Evolutionary conservation across 2,113 vertebrate species (phyloP).

Genomic region (Cyanoliseus patagonus): DNA sequence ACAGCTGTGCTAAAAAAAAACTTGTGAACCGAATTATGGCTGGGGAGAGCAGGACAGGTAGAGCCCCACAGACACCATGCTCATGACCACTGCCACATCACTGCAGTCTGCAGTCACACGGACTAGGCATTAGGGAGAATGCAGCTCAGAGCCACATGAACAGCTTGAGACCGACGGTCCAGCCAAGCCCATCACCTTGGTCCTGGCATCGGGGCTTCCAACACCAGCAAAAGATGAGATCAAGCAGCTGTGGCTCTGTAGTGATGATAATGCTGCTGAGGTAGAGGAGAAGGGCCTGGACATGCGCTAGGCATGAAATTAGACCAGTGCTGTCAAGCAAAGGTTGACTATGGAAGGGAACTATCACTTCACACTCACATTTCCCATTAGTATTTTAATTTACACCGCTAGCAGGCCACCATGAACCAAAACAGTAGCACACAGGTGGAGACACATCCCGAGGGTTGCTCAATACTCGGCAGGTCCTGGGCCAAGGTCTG

Average conservation of each 20-base stretch:
- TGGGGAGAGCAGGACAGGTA: not conserved
- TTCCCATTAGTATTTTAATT: not conserved
- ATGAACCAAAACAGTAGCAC: not conserved
- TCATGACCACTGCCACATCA: not conserved
- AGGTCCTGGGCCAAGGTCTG: not conserved
- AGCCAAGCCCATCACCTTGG: not conserved
- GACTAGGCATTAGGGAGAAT: not conserved
- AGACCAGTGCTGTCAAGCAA: not conserved
- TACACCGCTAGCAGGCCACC: not conserved
- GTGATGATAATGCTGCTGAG: not conserved
- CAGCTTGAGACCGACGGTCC: accelerated
- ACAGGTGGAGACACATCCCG: not conserved
- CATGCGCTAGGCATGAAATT: not conserved
- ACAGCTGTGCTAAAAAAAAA: not conserved
- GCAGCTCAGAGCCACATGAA: not conserved
- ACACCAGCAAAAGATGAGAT: not conserved
- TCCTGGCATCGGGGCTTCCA: not conserved
- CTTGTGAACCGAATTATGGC: not conserved
- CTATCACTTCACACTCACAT: not conserved
- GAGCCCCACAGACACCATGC: not conserved
- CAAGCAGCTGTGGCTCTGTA: not conserved
- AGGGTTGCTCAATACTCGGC: not conserved
- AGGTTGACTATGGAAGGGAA: not conserved
- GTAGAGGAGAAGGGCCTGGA: not conserved
- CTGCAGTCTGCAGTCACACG: accelerated